These are phyloP conservation scores for Rhea americana DNA, from an alignment of 2,113 vertebrate genomes.

Conservation along the genomic window DNA sequence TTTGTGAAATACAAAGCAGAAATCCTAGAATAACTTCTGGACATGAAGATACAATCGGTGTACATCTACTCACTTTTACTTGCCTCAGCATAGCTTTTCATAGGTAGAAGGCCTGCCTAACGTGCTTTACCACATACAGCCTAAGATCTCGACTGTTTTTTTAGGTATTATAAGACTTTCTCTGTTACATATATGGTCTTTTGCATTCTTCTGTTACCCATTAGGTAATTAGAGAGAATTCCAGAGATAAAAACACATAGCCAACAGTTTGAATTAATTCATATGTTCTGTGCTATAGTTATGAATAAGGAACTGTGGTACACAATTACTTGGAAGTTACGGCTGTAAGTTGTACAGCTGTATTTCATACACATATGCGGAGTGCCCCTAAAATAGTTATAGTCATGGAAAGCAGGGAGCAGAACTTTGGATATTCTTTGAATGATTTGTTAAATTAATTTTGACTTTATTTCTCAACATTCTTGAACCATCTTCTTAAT, in stretches of 20 bases:
- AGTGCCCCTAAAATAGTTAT: background rate
- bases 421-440: background rate
- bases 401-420: background rate
- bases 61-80: background rate
- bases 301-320: background rate
- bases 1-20: background rate
- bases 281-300: background rate
- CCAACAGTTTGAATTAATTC: background rate
- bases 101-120: background rate
- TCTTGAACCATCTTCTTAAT: background rate
- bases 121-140: background rate
- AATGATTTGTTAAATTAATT: background rate
- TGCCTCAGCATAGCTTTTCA: background rate
- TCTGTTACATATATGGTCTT: background rate
- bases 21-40: background rate
- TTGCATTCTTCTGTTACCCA: background rate
- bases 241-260: background rate
- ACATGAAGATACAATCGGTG: background rate
- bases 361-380: background rate
- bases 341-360: background rate
- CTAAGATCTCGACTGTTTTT: background rate
- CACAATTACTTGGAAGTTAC: background rate
- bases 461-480: background rate
- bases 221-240: background rate
- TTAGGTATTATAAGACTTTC: background rate